Percentiles rank a stretch among this genome's conserved stretches.
phyloP scores from a whole-genome alignment of 2,113 vertebrate species.

The Ageneiosus marmoratus region DNA sequence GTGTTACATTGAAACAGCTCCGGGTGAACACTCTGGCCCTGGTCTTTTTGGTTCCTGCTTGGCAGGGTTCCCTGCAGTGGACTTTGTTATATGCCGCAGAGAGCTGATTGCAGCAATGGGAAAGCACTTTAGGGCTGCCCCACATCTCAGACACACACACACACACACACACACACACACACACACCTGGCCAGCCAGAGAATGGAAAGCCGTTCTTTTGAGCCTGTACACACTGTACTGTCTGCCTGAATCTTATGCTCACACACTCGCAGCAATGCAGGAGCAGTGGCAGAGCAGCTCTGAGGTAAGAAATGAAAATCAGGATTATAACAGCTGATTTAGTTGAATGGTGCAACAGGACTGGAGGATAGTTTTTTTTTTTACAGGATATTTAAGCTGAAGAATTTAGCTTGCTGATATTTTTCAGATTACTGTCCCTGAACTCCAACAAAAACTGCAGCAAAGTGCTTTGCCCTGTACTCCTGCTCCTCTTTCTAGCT shows the following conservation, averaged over 20 bases:
- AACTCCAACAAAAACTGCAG: slow-evolving; percentile 58
- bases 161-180: slow-evolving; percentile 37
- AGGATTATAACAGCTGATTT: slow-evolving; percentile 12
- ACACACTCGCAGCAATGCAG: slow-evolving; percentile 61
- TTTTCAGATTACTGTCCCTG: not conserved
- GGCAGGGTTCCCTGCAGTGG: slow-evolving; percentile 60
- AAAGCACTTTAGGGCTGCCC: slow-evolving; percentile 73
- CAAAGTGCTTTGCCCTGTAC: slow-evolving; percentile 41
- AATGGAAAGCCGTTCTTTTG: slow-evolving; percentile 39
- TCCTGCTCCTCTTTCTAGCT: slow-evolving; percentile 9
- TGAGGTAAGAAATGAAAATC: slow-evolving; percentile 65
- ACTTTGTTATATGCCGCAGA: slow-evolving; percentile 69
- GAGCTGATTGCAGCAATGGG: slow-evolving; percentile 70
- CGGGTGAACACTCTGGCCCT: slow-evolving; percentile 13
- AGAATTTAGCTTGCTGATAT: not conserved
- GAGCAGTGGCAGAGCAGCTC: slow-evolving; percentile 61
- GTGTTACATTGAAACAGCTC: slow-evolving; percentile 42
- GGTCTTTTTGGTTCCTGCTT: slow-evolving; percentile 62
- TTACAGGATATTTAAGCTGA: not conserved
- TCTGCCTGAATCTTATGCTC: slow-evolving; percentile 3
- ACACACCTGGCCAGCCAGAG: slow-evolving; percentile 47
- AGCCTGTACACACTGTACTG: slow-evolving; percentile 34
- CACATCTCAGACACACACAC: slow-evolving; percentile 59
- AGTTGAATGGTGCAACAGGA: slow-evolving; percentile 8
- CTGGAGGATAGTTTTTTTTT: not conserved